These are phyloP conservation scores for Manis crassicaudata DNA, from an alignment of 2,797 vertebrate species.

Conservation along the genomic window DNA sequence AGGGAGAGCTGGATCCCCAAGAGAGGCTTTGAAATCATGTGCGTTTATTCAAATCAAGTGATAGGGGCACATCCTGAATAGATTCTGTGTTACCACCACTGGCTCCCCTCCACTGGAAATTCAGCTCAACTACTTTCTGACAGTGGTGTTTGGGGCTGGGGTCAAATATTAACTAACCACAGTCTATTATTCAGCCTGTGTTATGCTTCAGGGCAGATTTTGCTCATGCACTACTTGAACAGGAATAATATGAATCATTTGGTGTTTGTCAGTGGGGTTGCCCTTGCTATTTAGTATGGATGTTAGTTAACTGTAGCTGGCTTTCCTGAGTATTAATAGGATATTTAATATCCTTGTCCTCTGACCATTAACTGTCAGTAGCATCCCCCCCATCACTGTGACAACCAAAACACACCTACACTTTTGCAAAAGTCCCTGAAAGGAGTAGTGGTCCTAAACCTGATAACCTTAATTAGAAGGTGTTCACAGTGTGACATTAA, in stretches of 20 bases:
- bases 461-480: not conserved
- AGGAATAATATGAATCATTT: not conserved
- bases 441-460: not conserved
- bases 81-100: not conserved
- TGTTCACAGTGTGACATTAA: not conserved
- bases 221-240: not conserved
- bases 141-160: not conserved
- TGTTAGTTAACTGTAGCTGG: not conserved
- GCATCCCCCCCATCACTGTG: not conserved
- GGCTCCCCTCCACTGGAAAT: not conserved
- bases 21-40: not conserved
- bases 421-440: not conserved
- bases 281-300: not conserved
- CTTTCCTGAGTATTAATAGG: not conserved
- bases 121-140: not conserved
- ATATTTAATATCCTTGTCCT: not conserved
- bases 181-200: not conserved
- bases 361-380: not conserved
- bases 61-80: not conserved
- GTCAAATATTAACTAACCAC: not conserved
- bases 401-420: not conserved
- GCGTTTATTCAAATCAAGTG: not conserved
- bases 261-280: not conserved
- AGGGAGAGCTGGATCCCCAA: not conserved
- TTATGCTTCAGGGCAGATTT: not conserved